A percentile compares a stretch with the other conserved stretches of the same genome.
phyloP scores from a whole-genome alignment of 2,888 invertebrate genomes.

The Sphaeridia pumilis region DNA sequence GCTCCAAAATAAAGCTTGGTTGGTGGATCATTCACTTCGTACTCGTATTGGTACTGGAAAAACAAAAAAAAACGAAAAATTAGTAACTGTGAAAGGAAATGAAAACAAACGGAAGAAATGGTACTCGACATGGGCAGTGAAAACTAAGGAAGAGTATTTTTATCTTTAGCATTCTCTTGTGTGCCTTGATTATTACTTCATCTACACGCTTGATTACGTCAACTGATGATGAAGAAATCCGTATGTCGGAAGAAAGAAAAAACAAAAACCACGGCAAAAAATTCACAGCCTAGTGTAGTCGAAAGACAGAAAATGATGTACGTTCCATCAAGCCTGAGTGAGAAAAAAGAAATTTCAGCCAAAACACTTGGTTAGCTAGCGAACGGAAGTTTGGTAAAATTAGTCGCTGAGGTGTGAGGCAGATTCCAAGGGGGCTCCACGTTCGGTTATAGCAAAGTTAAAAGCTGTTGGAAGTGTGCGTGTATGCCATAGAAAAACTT shows the following conservation, averaged over 20 bases:
- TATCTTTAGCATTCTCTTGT: no score
- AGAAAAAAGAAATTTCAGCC: neutral
- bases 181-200: no score
- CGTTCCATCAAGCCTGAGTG: neutral
- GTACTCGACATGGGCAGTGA: neutral
- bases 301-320: neutral
- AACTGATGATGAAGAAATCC: neutral
- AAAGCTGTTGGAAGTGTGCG: no score
- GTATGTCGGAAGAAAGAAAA: neutral
- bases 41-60: constrained; percentile 58
- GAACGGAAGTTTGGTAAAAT: no score
- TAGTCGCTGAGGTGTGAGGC: no score
- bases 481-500: no score
- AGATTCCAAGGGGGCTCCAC: no score
- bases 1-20: constrained; percentile 57
- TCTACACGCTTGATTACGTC: no score
- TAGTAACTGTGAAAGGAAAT: neutral
- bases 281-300: neutral
- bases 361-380: neutral
- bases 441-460: no score
- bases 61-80: neutral
- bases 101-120: neutral
- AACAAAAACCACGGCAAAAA: neutral
- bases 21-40: constrained; percentile 59
- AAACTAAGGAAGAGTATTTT: no score